Evolutionary conservation across 1,140 invertebrate species (phyloP), one percentile per base, ranked within the genome.

Genomic region (Ooceraea biroi): DNA sequence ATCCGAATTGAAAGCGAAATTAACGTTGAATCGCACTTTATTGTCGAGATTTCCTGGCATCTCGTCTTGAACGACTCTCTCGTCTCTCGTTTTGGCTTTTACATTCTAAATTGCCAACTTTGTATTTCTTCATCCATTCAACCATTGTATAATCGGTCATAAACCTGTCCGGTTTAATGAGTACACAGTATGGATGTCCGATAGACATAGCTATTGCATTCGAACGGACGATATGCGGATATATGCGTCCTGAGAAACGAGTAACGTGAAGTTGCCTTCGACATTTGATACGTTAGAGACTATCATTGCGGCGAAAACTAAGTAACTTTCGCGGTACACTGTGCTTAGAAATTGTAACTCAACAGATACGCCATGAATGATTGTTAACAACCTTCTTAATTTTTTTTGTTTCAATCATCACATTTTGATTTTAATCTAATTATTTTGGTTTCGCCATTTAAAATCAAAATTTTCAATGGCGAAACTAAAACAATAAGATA

Each of bases 81-180:
- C n/a, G n/a, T n/a, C n/a, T n/a, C n/a, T n/a, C n/a, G 17, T 77
- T 22, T 73, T 36, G 36, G 14, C 19, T 52, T 61, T 63, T 76
- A 65, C n/a, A 19, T 65, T 61, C 27, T 22, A 27, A 65, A 77
- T 77, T 17, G 19, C 30, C 4, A 52, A 27, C 46, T 65, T 66
- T 19, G 60, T n/a, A n/a, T 77, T 77, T 77, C 66, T 66, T 77
- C 74, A 46, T n/a, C n/a, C n/a, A n/a, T n/a, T 52, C 61, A 25
- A 66, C 25, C 30, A 77, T 77, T 66, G 74, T 77, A 60, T 52
- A 77, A 66, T 77, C 27, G 74, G 30, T 48, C 27, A 36, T 66
- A 77, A 77, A 77, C 60, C 52, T 60, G 74, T 77, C 46, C 30
- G 14, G 52, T 14, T 27, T 77, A 77, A 66, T 46, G 46, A 44